Conservation (phyloP, 2,797 vertebrate species). For the Poeciliopsis presidionis region DNA sequence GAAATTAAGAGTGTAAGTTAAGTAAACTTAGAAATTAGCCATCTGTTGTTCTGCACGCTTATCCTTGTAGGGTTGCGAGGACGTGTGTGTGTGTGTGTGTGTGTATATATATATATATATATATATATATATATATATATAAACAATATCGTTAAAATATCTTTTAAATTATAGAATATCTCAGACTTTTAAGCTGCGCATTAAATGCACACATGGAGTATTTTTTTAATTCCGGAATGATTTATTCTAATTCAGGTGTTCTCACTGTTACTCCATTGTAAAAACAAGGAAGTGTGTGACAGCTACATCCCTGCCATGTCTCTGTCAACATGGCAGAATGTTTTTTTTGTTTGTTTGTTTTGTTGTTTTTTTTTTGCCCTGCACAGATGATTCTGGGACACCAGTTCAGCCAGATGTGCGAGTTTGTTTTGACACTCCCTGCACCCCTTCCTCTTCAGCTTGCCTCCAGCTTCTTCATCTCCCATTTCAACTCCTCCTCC, state of each 20-base stretch:
- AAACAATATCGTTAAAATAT: not conserved
- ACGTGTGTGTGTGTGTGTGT: too few species aligned
- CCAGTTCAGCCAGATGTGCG: slow-evolving; percentile 41
- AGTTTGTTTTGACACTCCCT: slow-evolving; percentile 20
- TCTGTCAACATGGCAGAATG: slow-evolving; percentile 18
- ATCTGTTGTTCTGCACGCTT: too few species aligned
- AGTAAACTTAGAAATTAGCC: not conserved
- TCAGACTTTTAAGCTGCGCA: not conserved
- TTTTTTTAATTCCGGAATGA: not conserved
- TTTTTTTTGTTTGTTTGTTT: not conserved
- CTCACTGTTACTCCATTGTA: not conserved
- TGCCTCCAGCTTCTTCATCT: slow-evolving; percentile 26
- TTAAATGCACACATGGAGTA: not conserved
- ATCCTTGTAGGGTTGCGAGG: too few species aligned
- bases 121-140: too few species aligned
- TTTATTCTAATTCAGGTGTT: slow-evolving; percentile 8
- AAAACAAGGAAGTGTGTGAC: slow-evolving; percentile 26
- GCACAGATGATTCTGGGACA: slow-evolving; percentile 1
- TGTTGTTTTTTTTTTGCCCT: not conserved
- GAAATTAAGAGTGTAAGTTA: not conserved
- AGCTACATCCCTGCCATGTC: slow-evolving; percentile 7
- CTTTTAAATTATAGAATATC: not conserved
- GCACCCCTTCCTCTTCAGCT: slow-evolving; percentile 1
- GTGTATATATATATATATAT: too few species aligned
- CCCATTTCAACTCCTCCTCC: slow-evolving; percentile 17